Evolutionary conservation across 2,888 invertebrate genomes (phyloP).

Genomic region (Eupeodes luniger): DNA sequence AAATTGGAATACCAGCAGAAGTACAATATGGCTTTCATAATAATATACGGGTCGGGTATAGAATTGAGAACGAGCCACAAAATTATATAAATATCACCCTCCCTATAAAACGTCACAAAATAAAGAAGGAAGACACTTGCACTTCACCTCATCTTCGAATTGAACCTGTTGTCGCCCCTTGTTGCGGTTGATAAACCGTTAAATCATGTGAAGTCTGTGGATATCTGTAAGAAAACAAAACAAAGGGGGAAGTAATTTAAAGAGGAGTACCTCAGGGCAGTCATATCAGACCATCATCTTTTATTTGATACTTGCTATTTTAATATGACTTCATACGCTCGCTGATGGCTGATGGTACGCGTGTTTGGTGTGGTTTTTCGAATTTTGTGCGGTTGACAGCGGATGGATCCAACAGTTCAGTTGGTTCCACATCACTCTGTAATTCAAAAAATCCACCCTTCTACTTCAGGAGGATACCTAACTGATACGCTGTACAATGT

Average conservation of each 20-base stretch:
- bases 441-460: conserved; percentile 25
- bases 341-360: background rate
- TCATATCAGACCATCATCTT: conserved; percentile 45
- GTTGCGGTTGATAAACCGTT: conserved; percentile 75
- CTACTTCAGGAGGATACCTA: conserved; percentile 17
- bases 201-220: conserved; percentile 60
- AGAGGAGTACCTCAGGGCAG: conserved; percentile 51
- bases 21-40: conserved; percentile 66
- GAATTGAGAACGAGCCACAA: conserved; percentile 8
- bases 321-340: background rate
- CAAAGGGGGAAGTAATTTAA: conserved; percentile 17
- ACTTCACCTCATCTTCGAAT: conserved; percentile 61
- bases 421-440: conserved; percentile 3
- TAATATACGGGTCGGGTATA: conserved; percentile 19
- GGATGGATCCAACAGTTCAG: conserved; percentile 53
- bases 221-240: background rate
- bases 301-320: conserved; percentile 1
- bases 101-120: conserved; percentile 3
- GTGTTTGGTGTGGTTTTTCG: conserved; percentile 59
- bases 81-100: conserved; percentile 8
- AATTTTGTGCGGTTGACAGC: conserved; percentile 64
- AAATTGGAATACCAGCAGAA: conserved; percentile 64
- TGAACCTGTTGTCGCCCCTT: conserved; percentile 73
- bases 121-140: conserved; percentile 25
- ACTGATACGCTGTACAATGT: no score